Percentiles rank a stretch among this genome's conserved stretches.
Evolutionary conservation across 37 sponge, comb jelly and placozoan genomes (phyloP).

Genomic region (Theonella swinhoei): DNA sequence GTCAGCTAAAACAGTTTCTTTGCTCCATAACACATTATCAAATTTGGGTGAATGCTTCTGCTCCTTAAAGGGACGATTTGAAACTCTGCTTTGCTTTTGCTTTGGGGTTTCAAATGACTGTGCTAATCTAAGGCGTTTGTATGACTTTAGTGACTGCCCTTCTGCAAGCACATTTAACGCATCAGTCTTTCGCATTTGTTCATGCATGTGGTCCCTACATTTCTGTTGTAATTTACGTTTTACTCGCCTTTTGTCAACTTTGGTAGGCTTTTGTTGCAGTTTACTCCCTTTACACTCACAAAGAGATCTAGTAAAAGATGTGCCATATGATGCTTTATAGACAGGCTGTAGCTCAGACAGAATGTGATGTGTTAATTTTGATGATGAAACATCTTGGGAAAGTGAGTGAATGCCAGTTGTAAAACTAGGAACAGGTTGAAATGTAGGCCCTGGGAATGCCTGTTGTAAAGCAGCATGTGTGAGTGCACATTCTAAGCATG

Average conservation of each 20-base stretch:
- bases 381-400: neutral
- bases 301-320: neutral
- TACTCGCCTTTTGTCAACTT: neutral
- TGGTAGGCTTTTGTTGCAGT: constrained; percentile 5
- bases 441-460: neutral
- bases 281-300: neutral
- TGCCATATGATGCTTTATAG: neutral
- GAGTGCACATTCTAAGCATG: constrained; percentile 3
- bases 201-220: constrained; percentile 5
- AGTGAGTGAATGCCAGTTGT: neutral
- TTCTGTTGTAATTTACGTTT: constrained; percentile 5
- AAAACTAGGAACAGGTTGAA: neutral
- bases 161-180: constrained; percentile 5
- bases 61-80: neutral
- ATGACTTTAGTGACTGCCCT: constrained; percentile 10
- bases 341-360: neutral
- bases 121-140: constrained; percentile 15
- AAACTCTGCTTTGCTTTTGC: neutral
- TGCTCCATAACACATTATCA: constrained; percentile 46
- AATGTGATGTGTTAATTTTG: neutral
- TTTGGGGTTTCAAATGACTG: constrained; percentile 36
- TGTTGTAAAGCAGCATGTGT: neutral
- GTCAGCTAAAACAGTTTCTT: neutral
- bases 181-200: constrained; percentile 9
- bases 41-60: constrained; percentile 40